A percentile compares a stretch with the other conserved stretches of the same genome.
phyloP scores from a whole-genome alignment of 2,113 vertebrate species.

The Psilopsiagon aymara region DNA sequence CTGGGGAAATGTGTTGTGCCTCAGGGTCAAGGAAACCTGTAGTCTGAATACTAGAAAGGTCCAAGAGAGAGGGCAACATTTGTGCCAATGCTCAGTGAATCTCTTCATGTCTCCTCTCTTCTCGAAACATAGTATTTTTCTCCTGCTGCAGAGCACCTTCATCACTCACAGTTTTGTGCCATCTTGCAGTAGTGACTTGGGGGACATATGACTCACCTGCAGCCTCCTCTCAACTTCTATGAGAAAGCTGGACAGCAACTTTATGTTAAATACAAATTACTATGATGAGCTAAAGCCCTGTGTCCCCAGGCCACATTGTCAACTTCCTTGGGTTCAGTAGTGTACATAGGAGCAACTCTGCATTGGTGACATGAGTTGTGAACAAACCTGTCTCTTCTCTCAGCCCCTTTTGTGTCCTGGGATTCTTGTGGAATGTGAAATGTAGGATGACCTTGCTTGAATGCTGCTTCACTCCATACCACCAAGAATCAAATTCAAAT shows the following conservation, averaged over 20 bases:
- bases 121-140: neutral
- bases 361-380: fast-evolving
- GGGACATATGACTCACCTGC: neutral
- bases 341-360: neutral
- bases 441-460: neutral
- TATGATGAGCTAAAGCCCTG: neutral
- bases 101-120: neutral
- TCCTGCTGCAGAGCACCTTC: neutral
- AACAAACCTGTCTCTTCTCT: neutral
- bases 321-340: neutral
- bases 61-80: neutral
- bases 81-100: neutral
- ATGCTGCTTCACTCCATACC: neutral
- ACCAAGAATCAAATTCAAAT: neutral
- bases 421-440: neutral
- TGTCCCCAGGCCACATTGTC: neutral
- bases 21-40: neutral
- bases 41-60: neutral
- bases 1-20: neutral
- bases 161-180: neutral
- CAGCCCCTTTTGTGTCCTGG: neutral
- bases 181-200: neutral
- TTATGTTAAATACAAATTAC: neutral
- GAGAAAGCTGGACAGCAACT: neutral
- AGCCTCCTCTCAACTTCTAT: neutral